These are phyloP conservation scores for Amphipyra tragopoginis DNA, from an alignment of 2,888 invertebrate genomes.

Conservation along the genomic window DNA sequence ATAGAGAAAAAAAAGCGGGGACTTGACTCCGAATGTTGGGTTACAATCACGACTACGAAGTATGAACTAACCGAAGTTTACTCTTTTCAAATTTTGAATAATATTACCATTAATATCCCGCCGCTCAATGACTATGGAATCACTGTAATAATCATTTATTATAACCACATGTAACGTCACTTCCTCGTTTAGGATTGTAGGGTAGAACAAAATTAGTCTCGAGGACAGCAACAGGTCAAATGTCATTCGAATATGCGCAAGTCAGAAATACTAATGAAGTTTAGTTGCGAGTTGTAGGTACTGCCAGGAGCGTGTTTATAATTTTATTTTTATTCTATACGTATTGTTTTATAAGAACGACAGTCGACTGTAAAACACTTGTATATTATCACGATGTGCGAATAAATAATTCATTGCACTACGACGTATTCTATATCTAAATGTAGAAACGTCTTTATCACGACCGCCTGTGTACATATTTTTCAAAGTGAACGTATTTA, in stretches of 20 bases:
- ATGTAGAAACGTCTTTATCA: constrained; percentile 52
- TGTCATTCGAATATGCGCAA: constrained; percentile 33
- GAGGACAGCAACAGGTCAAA: constrained; percentile 41
- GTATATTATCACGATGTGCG: constrained; percentile 24
- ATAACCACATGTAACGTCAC: constrained; percentile 9
- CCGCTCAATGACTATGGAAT: constrained; percentile 39
- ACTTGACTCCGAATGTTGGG: constrained; percentile 29
- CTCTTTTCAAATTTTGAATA: constrained; percentile 21
- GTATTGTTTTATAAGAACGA: constrained; percentile 16
- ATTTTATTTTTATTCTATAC: constrained; percentile 9
- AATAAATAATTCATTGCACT: constrained; percentile 37
- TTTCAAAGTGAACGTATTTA: constrained; percentile 53
- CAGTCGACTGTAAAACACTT: constrained; percentile 23
- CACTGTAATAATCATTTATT: constrained; percentile 24
- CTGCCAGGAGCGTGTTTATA: background rate
- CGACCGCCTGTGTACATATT: constrained; percentile 52
- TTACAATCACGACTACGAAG: too few species aligned
- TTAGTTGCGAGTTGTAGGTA: constrained; percentile 4
- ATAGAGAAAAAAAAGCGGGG: constrained; percentile 42
- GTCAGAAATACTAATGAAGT: constrained; percentile 20
- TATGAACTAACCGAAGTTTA: constrained; percentile 10
- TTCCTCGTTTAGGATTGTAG: constrained; percentile 16
- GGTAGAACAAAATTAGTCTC: constrained; percentile 34
- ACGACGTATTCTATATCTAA: constrained; percentile 32
- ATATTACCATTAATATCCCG: constrained; percentile 5